Evolutionary conservation across 2,797 vertebrate species (phyloP).

Genomic region (Rhincodon typus): DNA sequence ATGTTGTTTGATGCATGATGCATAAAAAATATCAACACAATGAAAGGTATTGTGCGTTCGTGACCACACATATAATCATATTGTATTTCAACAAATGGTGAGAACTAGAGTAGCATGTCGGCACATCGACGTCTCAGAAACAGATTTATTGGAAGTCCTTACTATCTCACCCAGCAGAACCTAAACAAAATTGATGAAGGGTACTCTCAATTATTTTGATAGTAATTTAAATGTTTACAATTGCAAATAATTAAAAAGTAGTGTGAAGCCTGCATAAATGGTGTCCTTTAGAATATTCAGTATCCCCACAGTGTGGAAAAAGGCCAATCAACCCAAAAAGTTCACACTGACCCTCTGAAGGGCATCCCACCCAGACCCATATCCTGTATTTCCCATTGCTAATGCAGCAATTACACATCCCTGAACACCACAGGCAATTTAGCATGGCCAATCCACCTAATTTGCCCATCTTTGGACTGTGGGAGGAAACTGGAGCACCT

Average conservation of each 20-base stretch:
- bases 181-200: not conserved
- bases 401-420: too few species aligned
- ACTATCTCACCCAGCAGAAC: not conserved
- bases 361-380: too few species aligned
- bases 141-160: too few species aligned
- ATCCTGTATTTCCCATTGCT: too few species aligned
- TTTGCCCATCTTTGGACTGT: too few species aligned
- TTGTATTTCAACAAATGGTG: not conserved
- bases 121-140: not conserved
- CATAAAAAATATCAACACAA: not conserved
- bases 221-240: not conserved
- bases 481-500: too few species aligned
- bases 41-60: not conserved
- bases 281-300: not conserved
- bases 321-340: too few species aligned
- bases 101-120: not conserved
- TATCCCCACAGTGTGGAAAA: too few species aligned
- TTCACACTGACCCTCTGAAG: too few species aligned
- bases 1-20: not conserved
- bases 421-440: too few species aligned
- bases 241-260: not conserved
- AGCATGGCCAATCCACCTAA: too few species aligned
- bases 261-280: not conserved
- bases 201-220: not conserved
- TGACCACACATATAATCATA: too few species aligned